Conservation (phyloP, 2,888 invertebrate species). For the Drosophila birchii region DNA sequence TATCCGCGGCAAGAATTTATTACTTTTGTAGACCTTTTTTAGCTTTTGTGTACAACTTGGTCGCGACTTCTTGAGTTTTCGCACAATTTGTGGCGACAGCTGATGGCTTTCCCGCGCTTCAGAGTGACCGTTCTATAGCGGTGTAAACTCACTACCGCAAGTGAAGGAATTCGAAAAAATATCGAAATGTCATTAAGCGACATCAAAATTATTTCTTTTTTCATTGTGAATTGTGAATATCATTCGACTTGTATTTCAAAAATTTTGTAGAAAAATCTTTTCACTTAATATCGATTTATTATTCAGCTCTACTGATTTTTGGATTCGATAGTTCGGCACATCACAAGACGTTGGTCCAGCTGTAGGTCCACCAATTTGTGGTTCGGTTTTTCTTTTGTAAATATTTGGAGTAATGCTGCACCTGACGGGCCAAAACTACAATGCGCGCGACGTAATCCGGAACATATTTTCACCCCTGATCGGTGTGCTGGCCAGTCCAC, state of each 20-base stretch:
- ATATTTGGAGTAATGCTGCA: constrained; percentile 82
- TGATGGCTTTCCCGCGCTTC: constrained; percentile 46
- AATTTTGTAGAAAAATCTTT: no score
- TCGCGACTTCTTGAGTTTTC: constrained; percentile 8
- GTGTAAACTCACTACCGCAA: not conserved
- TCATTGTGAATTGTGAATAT: no score
- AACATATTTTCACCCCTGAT: constrained; percentile 95
- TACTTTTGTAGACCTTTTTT: not conserved
- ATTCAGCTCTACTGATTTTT: no score
- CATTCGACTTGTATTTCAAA: no score
- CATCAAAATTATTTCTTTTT: no score
- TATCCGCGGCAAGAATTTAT: not conserved
- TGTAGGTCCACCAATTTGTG: constrained; percentile 16
- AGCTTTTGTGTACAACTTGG: constrained; percentile 12
- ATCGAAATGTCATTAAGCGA: not conserved
- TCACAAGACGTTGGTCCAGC: not conserved
- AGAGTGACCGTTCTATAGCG: constrained; percentile 22
- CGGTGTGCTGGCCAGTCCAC: constrained; percentile 92
- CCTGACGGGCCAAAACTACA: constrained; percentile 87
- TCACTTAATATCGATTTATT: no score
- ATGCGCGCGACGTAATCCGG: constrained; percentile 94
- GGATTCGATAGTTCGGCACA: no score
- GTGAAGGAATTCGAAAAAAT: constrained; percentile 2
- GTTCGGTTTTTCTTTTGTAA: constrained; percentile 29
- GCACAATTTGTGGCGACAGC: constrained; percentile 35